Evolutionary conservation across 2,113 vertebrate genomes (phyloP).

Genomic region (Takifugu bimaculatus): DNA sequence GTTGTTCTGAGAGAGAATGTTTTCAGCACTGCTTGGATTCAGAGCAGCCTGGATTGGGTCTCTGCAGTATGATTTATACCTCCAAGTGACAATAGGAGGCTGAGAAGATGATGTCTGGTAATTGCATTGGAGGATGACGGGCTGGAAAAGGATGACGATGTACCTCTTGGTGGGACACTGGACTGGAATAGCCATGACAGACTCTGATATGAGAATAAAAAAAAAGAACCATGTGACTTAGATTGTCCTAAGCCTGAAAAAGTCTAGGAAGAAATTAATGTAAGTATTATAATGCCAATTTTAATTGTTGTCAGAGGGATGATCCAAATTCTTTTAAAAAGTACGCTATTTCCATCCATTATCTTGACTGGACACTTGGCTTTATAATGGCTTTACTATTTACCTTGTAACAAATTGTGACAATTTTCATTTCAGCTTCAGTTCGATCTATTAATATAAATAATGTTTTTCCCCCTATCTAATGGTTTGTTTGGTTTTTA

Average conservation of each 20-base stretch:
- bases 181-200: conserved; percentile 60
- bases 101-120: conserved; percentile 64
- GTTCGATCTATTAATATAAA: no score
- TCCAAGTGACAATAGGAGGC: conserved; percentile 79
- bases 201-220: conserved; percentile 43
- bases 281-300: no score
- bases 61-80: conserved; percentile 86
- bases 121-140: conserved; percentile 79
- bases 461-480: no score
- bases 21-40: conserved; percentile 77
- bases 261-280: no score
- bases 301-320: no score
- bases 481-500: no score
- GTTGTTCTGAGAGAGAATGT: conserved; percentile 75
- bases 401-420: not conserved
- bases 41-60: conserved; percentile 83
- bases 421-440: no score
- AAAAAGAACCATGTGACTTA: not conserved
- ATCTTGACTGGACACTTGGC: not conserved
- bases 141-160: conserved; percentile 86
- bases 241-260: no score
- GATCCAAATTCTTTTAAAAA: no score
- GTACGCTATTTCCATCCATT: no score
- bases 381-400: no score
- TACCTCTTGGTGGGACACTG: conserved; percentile 64